Percentiles rank a stretch among this genome's conserved stretches.
Evolutionary conservation across 2,888 invertebrate species (phyloP).

Genomic region (Sinhomidia bicolor): DNA sequence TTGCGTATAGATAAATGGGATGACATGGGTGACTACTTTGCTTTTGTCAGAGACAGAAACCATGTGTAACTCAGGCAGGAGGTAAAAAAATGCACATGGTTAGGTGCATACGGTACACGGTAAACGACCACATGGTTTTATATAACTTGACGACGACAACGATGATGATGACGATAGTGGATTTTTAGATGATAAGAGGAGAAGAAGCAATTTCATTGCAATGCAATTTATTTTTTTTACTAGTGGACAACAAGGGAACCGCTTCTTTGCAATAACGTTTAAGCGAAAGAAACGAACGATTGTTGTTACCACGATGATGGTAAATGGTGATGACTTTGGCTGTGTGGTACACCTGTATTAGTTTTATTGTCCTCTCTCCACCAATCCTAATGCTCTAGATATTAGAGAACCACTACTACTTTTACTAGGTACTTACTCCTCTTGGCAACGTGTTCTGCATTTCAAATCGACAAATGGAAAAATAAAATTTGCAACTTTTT

Average conservation of each 20-base stretch:
- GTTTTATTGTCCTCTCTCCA: constrained; percentile 49
- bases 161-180: background rate
- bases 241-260: constrained; percentile 22
- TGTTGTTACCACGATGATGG: background rate
- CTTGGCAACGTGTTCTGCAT: constrained; percentile 16
- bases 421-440: background rate
- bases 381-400: constrained; percentile 45
- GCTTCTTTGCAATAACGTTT: constrained; percentile 31
- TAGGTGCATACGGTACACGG: constrained; percentile 9
- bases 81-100: constrained; percentile 35
- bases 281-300: constrained; percentile 20
- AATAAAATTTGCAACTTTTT: constrained; percentile 38
- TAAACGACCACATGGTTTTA: constrained; percentile 37
- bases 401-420: background rate
- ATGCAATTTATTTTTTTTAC: constrained; percentile 48
- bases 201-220: constrained; percentile 32
- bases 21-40: constrained; percentile 21
- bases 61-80: background rate
- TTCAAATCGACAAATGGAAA: constrained; percentile 24
- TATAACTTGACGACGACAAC: background rate
- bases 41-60: no score
- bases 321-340: constrained; percentile 36
- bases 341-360: constrained; percentile 41
- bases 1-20: constrained; percentile 41
- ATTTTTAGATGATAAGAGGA: constrained; percentile 22